These are phyloP conservation scores for Spodoptera exigua DNA, from an alignment of 2,888 invertebrate genomes.

Conservation along the genomic window DNA sequence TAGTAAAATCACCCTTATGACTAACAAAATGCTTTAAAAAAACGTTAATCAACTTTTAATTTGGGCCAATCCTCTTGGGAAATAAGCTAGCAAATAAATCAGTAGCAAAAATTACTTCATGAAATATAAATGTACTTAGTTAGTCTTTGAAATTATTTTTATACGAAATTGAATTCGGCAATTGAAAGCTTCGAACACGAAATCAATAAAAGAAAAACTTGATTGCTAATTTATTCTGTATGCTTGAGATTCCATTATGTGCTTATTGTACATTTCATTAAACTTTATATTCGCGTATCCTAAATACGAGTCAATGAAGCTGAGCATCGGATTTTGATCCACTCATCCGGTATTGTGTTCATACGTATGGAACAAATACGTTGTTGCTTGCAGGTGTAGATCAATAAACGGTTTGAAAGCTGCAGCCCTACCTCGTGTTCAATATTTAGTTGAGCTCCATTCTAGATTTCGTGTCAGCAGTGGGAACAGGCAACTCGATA, in stretches of 20 bases:
- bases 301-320: conserved; percentile 18
- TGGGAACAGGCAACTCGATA: too few relatives aligned
- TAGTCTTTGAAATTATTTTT: too few relatives aligned
- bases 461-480: background rate
- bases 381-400: conserved; percentile 31
- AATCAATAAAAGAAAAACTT: conserved; percentile 20
- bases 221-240: conserved; percentile 19
- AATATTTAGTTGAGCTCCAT: conserved; percentile 1
- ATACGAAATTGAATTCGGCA: too few relatives aligned
- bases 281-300: conserved; percentile 9
- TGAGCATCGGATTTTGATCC: conserved; percentile 32
- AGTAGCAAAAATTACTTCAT: too few relatives aligned
- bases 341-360: conserved; percentile 33
- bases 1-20: too few relatives aligned
- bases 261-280: conserved; percentile 17
- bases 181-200: conserved; percentile 8
- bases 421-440: conserved; percentile 1
- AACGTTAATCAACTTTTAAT: background rate
- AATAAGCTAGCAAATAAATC: too few relatives aligned
- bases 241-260: conserved; percentile 6
- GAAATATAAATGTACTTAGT: too few relatives aligned
- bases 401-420: conserved; percentile 29
- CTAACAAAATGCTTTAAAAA: too few relatives aligned
- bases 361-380: conserved; percentile 41
- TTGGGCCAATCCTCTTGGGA: too few relatives aligned